A percentile compares a stretch with the other conserved stretches of the same genome.
These are phyloP conservation scores for Invenusta paracnida DNA, from an alignment of 2,888 invertebrate species.

Conservation along the genomic window DNA sequence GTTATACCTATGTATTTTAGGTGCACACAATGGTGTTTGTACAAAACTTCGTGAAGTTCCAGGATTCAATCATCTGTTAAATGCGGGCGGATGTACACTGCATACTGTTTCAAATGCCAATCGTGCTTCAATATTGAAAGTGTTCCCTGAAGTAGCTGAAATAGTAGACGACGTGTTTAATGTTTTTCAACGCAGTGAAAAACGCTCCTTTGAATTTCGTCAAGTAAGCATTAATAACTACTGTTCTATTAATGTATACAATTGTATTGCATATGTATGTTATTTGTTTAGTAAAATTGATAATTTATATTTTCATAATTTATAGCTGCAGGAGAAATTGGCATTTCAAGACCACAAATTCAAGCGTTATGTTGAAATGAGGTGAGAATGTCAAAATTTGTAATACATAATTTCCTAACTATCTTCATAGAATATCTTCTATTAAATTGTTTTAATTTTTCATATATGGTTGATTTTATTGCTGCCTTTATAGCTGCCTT, in stretches of 20 bases:
- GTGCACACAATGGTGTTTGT: background rate
- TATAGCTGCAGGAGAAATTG: background rate
- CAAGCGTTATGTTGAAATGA: background rate
- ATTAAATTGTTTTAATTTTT: background rate
- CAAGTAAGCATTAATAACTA: too few relatives aligned
- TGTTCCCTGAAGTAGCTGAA: background rate
- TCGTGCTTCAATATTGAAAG: background rate
- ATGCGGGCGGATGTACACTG: background rate
- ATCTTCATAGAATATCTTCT: background rate
- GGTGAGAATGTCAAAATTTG: too few relatives aligned
- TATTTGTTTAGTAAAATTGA: too few relatives aligned
- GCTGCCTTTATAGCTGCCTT: background rate
- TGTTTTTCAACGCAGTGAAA: background rate
- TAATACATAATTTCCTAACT: background rate
- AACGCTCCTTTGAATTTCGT: background rate
- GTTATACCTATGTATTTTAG: too few relatives aligned
- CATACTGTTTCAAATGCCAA: background rate
- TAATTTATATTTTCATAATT: background rate
- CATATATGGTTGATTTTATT: background rate
- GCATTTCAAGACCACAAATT: background rate
- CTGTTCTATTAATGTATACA: too few relatives aligned
- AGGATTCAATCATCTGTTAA: background rate
- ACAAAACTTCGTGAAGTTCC: background rate
- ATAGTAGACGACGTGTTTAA: background rate
- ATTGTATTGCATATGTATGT: too few relatives aligned